Conservation (phyloP, 2,888 invertebrate genomes). For the Folsomia manolachei region DNA sequence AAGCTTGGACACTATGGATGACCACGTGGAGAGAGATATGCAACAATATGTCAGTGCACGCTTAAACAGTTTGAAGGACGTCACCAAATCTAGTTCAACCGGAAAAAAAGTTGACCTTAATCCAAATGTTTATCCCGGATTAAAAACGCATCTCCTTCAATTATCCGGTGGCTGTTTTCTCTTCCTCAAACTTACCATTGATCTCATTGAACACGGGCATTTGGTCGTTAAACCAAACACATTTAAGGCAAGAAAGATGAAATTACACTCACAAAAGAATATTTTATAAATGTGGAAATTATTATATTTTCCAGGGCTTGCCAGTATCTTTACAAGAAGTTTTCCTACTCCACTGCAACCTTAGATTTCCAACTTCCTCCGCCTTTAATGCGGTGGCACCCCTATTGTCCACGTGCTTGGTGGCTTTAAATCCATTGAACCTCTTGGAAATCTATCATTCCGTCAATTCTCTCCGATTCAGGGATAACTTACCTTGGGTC, state of each 20-base stretch:
- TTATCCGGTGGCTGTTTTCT: slow-evolving; percentile 86
- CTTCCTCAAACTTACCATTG: slow-evolving; percentile 84
- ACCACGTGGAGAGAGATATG: slow-evolving; percentile 79
- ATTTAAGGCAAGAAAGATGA: slow-evolving; percentile 71
- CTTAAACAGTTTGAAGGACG: slow-evolving; percentile 65
- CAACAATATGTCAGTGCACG: slow-evolving; percentile 76
- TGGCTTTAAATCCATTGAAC: slow-evolving; percentile 86
- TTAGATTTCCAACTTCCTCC: slow-evolving; percentile 80
- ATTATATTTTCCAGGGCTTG: slow-evolving; percentile 61
- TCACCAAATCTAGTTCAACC: slow-evolving; percentile 66
- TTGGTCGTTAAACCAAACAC: slow-evolving; percentile 89
- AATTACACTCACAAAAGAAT: background rate
- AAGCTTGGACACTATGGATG: slow-evolving; percentile 69
- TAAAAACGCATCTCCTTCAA: slow-evolving; percentile 78
- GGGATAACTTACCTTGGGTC: slow-evolving; percentile 79
- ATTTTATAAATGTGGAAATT: slow-evolving; percentile 2
- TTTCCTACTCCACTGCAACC: slow-evolving; percentile 85
- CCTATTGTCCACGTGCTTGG: slow-evolving; percentile 83
- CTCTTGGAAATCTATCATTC: slow-evolving; percentile 89
- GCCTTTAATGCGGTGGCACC: slow-evolving; percentile 87
- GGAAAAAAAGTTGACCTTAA: background rate
- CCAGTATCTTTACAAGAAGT: slow-evolving; percentile 85
- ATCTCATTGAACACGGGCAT: slow-evolving; percentile 86
- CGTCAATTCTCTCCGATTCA: slow-evolving; percentile 78
- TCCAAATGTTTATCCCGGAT: slow-evolving; percentile 74